Percentiles rank a stretch among this genome's conserved stretches.
phyloP scores from a whole-genome alignment of 2,888 invertebrate genomes.

The Priocnemis perturbator region DNA sequence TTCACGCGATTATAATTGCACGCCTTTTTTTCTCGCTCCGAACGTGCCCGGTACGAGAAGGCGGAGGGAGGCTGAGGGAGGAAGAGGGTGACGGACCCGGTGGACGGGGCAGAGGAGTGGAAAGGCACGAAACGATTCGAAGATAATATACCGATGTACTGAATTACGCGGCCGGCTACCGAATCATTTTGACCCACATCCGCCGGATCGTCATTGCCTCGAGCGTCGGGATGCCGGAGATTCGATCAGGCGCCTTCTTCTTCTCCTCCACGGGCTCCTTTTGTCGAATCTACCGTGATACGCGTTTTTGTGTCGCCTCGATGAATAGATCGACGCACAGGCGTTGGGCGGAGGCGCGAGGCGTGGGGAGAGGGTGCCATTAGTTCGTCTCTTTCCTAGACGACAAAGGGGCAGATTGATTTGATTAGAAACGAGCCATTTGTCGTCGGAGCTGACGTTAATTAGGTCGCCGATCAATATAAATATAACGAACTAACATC shows the following conservation, averaged over 20 bases:
- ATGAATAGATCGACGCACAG: not conserved
- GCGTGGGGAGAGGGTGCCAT: not conserved
- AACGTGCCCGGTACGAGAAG: conserved; percentile 1
- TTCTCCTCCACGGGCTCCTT: conserved; percentile 11
- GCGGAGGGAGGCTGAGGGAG: not conserved
- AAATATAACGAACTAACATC: conserved; percentile 1
- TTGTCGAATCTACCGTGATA: conserved; percentile 6
- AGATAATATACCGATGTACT: conserved; percentile 45
- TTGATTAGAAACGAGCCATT: not conserved
- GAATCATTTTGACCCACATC: conserved; percentile 70
- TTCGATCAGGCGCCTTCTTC: conserved; percentile 32
- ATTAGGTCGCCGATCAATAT: conserved; percentile 2
- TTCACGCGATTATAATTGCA: conserved; percentile 37
- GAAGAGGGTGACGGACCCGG: conserved; percentile 3
- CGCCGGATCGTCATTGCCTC: conserved; percentile 37
- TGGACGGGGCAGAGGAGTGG: conserved; percentile 24
- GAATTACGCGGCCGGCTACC: conserved; percentile 65
- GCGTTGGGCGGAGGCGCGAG: not conserved
- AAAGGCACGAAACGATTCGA: conserved; percentile 46
- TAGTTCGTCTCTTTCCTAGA: not conserved
- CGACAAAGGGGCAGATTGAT: not conserved
- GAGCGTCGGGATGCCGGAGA: conserved; percentile 28
- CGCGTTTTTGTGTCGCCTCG: not conserved
- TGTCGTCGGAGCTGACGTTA: not conserved
- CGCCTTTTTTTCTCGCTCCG: conserved; percentile 34